These are phyloP conservation scores for Pangasius djambal DNA, from an alignment of 2,797 vertebrate species.

Conservation along the genomic window DNA sequence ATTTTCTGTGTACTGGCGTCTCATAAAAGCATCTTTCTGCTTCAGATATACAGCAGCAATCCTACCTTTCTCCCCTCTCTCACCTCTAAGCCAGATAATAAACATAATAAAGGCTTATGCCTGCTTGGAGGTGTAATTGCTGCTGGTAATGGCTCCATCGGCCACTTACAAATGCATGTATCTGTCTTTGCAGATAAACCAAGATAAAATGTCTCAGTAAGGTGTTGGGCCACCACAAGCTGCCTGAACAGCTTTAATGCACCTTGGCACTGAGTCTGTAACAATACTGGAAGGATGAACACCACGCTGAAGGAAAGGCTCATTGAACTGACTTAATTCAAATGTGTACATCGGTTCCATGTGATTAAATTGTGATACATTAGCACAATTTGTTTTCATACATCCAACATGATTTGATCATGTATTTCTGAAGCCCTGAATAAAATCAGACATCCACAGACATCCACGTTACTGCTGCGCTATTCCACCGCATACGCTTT, in stretches of 20 bases:
- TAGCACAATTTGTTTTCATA: neutral
- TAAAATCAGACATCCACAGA: neutral
- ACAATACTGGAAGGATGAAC: neutral
- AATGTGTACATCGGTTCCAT: neutral
- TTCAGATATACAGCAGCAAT: neutral
- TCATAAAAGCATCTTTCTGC: neutral
- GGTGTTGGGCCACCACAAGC: neutral
- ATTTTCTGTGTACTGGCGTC: neutral
- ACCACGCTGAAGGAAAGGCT: neutral
- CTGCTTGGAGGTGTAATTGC: neutral
- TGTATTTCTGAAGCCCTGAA: neutral
- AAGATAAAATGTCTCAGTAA: neutral
- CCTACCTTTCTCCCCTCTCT: neutral
- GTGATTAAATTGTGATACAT: neutral
- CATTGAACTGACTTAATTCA: neutral
- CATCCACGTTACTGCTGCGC: neutral
- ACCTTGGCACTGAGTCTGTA: neutral
- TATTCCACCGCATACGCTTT: neutral
- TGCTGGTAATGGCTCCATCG: neutral
- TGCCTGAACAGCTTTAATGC: neutral
- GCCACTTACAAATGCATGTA: neutral
- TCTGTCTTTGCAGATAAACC: neutral
- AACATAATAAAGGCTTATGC: neutral
- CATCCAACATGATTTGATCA: neutral
- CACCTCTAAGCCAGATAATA: neutral